A percentile compares a stretch with the other conserved stretches of the same genome.
Conservation (phyloP, 2,113 vertebrate species). For the Otus sunia region DNA sequence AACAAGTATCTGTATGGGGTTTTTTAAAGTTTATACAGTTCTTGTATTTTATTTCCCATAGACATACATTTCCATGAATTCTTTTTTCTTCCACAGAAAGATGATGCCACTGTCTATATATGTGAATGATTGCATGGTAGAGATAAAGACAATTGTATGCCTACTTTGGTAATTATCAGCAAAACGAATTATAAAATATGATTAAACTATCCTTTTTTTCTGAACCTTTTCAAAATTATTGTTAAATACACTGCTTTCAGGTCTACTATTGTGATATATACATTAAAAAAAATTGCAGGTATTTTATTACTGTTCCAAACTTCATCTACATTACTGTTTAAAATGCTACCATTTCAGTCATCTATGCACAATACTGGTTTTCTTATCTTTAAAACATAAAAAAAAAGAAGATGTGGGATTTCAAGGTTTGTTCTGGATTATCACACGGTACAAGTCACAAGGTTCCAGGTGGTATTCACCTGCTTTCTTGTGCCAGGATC, state of each 20-base stretch:
- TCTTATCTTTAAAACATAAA: not conserved
- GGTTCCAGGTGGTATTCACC: not conserved
- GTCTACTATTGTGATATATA: not conserved
- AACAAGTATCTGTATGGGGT: not conserved
- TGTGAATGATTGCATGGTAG: not conserved
- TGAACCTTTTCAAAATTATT: not conserved
- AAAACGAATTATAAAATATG: not conserved
- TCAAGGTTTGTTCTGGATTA: not conserved
- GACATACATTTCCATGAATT: not conserved
- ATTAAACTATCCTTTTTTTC: not conserved
- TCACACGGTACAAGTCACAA: not conserved
- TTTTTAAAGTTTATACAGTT: not conserved
- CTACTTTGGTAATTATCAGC: not conserved
- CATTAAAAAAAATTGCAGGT: not conserved
- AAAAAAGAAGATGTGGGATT: not conserved
- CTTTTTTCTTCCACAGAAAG: not conserved
- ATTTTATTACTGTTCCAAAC: not conserved
- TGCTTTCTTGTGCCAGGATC: not conserved
- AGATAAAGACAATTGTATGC: not conserved
- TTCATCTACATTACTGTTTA: not conserved
- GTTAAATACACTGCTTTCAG: not conserved
- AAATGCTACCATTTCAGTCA: not conserved
- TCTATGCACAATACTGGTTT: not conserved
- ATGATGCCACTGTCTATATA: not conserved
- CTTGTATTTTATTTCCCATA: not conserved